Percentiles rank a stretch among this genome's conserved stretches.
phyloP scores from a whole-genome alignment of 1,140 invertebrate species.

The Tyrophagus putrescentiae region DNA sequence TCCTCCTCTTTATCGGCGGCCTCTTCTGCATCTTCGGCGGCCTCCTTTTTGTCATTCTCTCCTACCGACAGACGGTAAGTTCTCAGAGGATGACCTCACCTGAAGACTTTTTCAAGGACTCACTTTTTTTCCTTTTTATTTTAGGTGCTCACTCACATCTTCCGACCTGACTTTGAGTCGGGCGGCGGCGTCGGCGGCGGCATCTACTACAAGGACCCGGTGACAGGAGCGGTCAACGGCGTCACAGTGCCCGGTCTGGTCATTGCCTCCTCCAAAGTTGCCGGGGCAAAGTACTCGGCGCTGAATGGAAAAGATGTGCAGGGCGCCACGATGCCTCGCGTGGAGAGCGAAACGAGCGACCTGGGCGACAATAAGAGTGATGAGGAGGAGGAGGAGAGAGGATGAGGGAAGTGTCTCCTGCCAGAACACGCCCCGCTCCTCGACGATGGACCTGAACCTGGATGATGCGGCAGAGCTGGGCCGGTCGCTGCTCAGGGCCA shows the following conservation, averaged over 20 bases:
- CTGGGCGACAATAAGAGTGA: constrained; percentile 7
- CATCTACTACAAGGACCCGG: too few species aligned
- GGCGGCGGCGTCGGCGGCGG: too few species aligned
- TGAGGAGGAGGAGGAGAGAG: too few species aligned
- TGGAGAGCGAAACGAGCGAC: constrained; percentile 14
- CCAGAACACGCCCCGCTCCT: neutral
- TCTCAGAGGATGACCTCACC: too few species aligned
- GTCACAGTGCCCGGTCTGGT: too few species aligned
- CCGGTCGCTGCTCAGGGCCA: neutral
- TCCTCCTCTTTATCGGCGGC: neutral
- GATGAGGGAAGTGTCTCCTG: too few species aligned
- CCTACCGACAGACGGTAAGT: neutral
- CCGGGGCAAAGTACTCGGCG: neutral
- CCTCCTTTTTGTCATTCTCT: neutral
- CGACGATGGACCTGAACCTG: neutral
- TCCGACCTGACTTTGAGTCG: neutral
- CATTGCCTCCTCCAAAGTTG: too few species aligned
- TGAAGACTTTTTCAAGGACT: too few species aligned
- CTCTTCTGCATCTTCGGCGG: neutral
- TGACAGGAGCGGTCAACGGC: too few species aligned
- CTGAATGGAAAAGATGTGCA: neutral
- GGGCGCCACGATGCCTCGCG: neutral
- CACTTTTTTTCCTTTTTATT: neutral
- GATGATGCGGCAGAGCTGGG: neutral
- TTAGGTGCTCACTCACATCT: neutral